Evolutionary conservation across 2,113 vertebrate genomes (phyloP), one percentile per base, ranked within the genome.

Genomic region (Halichoerus grypus): DNA sequence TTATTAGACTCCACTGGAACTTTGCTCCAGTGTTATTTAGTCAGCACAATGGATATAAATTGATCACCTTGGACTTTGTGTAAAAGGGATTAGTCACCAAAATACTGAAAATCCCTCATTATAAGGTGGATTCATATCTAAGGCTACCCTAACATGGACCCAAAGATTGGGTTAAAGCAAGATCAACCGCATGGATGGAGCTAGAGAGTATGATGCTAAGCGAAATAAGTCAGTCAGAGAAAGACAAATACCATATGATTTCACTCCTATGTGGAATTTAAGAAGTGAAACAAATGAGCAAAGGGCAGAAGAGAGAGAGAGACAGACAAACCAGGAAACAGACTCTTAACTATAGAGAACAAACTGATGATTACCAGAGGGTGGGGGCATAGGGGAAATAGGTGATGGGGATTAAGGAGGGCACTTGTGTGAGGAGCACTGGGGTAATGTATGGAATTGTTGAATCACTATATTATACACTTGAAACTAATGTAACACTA

Each of bases 41-140:
- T 93, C 76, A 76, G 49, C 18, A 80, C 93, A 92, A 96, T 86
- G 86, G 84, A 42, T 94, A 87, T 80, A 63, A 88, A 95, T 91
- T 46, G 76, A 97, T 95, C 74, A 80, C 33, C 5, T 33, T 21
- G 31, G 33, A 63, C 1, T 1, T 36, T 79, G 9, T 71, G 3
- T 84, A 88, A 71, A 97, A 80, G 69, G n/a, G 33, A 86, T 95
- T 74, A 81, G 79, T 89, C 46, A 59, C 39, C 49, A 26, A 93
- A 94, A 74, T 65, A 86, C 80, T 82, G 67, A 94, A 72, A 92
- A 76, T 31, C 15, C 67, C 39, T 89, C 51, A 72, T 49, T 82
- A 57, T 33, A 69, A 76, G 18, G n/a, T 65, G 22, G 53, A 83
- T 94, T 95, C 28, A 59, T 5, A 53, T 65, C 55, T 18, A 80